Evolutionary conservation across 2,888 invertebrate genomes (phyloP).

Genomic region (Theretra japonica): DNA sequence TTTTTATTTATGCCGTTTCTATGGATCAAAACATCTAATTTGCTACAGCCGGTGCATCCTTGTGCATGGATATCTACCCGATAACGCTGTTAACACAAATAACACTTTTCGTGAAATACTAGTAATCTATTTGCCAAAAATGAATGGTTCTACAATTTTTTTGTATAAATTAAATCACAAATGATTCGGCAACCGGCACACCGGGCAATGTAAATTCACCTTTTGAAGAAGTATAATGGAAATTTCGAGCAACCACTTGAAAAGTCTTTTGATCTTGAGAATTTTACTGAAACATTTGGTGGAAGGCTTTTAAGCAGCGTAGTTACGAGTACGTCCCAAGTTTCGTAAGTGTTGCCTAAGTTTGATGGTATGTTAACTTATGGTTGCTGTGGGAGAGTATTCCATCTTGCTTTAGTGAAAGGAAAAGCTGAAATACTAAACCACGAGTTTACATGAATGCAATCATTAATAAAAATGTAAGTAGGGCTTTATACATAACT

Average conservation of each 20-base stretch:
- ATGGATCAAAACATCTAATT: too few species aligned
- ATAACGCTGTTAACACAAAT: too few species aligned
- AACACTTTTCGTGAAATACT: too few species aligned
- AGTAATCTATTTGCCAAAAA: too few species aligned
- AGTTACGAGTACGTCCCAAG: constrained; percentile 51
- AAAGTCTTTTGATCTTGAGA: constrained; percentile 76
- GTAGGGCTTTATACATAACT: too few species aligned
- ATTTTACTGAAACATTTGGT: constrained; percentile 65
- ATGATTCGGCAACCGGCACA: too few species aligned
- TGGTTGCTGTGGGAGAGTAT: background rate
- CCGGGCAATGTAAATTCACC: constrained; percentile 65
- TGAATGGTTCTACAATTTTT: background rate
- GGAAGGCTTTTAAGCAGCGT: constrained; percentile 57
- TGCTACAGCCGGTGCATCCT: too few species aligned
- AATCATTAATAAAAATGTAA: too few species aligned
- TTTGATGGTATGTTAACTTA: constrained; percentile 43
- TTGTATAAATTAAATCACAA: constrained; percentile 54
- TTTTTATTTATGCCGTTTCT: too few species aligned
- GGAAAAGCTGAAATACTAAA: background rate
- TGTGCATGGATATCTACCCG: too few species aligned
- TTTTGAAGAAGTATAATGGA: constrained; percentile 73
- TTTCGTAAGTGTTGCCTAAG: constrained; percentile 52
- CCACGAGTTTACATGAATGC: too few species aligned
- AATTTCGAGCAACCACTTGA: constrained; percentile 75
- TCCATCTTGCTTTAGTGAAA: background rate